These are phyloP conservation scores for Heliconius hermathena DNA, from an alignment of 1,140 invertebrate genomes.

Conservation along the genomic window DNA sequence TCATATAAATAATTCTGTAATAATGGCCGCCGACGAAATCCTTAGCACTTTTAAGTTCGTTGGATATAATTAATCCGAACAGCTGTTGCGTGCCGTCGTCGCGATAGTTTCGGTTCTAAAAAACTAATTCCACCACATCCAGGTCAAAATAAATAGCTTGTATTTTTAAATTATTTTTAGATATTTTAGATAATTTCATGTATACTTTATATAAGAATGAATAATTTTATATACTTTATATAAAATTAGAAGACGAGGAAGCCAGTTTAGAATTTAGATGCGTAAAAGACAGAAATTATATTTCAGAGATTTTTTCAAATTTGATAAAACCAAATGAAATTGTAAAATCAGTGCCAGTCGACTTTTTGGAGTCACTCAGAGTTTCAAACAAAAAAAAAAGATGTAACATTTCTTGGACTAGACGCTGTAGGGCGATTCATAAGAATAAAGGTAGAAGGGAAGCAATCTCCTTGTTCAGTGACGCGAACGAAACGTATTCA, in stretches of 20 bases:
- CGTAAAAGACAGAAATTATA: neutral
- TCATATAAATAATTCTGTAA: neutral
- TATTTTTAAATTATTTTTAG: slow-evolving; percentile 5
- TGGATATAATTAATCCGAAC: slow-evolving; percentile 63
- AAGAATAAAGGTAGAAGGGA: slow-evolving; percentile 56
- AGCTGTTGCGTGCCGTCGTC: slow-evolving; percentile 56
- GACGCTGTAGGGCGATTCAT: slow-evolving; percentile 42
- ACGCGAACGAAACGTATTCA: slow-evolving; percentile 61
- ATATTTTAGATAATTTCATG: neutral
- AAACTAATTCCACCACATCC: slow-evolving; percentile 35
- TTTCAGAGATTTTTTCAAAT: neutral
- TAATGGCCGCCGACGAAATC: slow-evolving; percentile 20
- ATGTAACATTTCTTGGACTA: slow-evolving; percentile 25
- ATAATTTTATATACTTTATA: neutral
- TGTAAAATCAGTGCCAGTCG: neutral
- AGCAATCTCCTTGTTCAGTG: slow-evolving; percentile 64
- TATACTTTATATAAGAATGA: neutral
- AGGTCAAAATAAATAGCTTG: slow-evolving; percentile 36
- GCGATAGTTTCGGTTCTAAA: slow-evolving; percentile 41
- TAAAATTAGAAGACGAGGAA: neutral
- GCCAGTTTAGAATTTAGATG: neutral
- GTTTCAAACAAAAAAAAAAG: slow-evolving; percentile 18
- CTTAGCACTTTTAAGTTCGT: slow-evolving; percentile 54
- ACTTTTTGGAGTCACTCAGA: neutral
- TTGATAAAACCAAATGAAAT: neutral